A percentile compares a stretch with the other conserved stretches of the same genome.
These are phyloP conservation scores for Pachydiplax longipennis DNA, from an alignment of 2,888 invertebrate genomes.

Conservation along the genomic window DNA sequence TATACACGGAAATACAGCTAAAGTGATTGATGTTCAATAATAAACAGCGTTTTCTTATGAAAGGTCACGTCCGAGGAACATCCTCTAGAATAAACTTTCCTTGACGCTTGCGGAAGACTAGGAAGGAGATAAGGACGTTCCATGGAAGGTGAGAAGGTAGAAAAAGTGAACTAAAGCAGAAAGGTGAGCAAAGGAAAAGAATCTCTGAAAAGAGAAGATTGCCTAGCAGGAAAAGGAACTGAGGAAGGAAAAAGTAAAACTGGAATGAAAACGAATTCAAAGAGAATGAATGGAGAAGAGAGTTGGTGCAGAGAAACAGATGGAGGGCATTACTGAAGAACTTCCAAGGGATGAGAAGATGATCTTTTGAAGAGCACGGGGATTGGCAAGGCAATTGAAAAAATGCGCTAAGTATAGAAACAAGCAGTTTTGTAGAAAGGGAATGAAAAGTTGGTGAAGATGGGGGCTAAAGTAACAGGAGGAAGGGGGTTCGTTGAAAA, in stretches of 20 bases:
- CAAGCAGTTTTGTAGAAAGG: not conserved
- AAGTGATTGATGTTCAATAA: too few relatives aligned
- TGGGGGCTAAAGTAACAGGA: too few relatives aligned
- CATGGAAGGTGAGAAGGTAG: not conserved
- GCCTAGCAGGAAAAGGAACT: not conserved
- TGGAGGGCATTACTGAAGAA: not conserved
- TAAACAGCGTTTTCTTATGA: too few relatives aligned
- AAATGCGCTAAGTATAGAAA: not conserved
- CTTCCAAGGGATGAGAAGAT: not conserved
- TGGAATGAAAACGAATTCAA: not conserved
- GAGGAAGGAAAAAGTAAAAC: not conserved
- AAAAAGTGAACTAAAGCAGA: not conserved
- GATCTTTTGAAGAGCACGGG: not conserved
- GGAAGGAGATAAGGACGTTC: too few relatives aligned
- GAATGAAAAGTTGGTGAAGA: too few relatives aligned
- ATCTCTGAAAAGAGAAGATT: not conserved
- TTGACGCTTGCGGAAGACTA: too few relatives aligned
- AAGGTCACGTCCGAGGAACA: too few relatives aligned
- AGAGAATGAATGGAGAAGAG: not conserved
- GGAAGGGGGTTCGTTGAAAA: not conserved
- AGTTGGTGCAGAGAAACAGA: not conserved
- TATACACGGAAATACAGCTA: too few relatives aligned
- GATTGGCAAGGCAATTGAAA: not conserved
- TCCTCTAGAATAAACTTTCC: too few relatives aligned
- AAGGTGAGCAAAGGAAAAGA: not conserved